Percentiles rank a stretch among this genome's conserved stretches.
phyloP scores from a whole-genome alignment of 2,888 invertebrate species.

The Willowsia nigromaculata region DNA sequence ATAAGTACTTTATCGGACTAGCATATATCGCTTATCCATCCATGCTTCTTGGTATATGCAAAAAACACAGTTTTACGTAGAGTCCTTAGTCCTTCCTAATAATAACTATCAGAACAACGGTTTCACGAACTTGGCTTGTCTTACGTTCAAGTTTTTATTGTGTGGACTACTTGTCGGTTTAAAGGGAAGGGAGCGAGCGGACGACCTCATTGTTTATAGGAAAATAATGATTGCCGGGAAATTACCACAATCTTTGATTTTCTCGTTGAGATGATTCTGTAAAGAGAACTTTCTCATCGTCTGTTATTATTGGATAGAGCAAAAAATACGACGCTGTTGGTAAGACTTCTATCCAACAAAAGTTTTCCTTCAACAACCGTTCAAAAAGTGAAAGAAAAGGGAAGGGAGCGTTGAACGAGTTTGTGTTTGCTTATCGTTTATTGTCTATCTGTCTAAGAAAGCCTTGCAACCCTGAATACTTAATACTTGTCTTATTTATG shows the following conservation, averaged over 20 bases:
- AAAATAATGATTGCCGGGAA: slow-evolving; percentile 12
- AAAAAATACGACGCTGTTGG: not conserved
- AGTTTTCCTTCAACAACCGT: not conserved
- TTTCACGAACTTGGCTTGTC: not conserved
- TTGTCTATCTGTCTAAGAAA: not conserved
- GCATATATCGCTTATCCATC: too few species aligned
- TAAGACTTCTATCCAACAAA: not conserved
- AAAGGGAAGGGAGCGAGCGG: not conserved
- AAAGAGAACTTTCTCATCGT: not conserved
- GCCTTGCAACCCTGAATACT: not conserved
- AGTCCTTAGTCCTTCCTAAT: not conserved
- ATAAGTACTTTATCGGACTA: not conserved
- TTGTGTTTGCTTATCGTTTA: slow-evolving; percentile 10
- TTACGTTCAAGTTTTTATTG: slow-evolving; percentile 8
- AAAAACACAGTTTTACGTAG: not conserved
- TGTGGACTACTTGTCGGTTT: slow-evolving; percentile 26
- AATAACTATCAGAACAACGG: not conserved
- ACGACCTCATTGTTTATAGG: slow-evolving; percentile 35
- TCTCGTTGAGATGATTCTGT: not conserved
- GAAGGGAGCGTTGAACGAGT: not conserved
- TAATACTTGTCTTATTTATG: not conserved
- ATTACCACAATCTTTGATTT: slow-evolving; percentile 43
- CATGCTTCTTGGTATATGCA: not conserved
- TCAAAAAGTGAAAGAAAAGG: not conserved
- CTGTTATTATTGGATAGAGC: not conserved